Base-by-base conservation (phyloP, 2,113 vertebrate genomes). In the Protomyctophum bolini region DNA sequence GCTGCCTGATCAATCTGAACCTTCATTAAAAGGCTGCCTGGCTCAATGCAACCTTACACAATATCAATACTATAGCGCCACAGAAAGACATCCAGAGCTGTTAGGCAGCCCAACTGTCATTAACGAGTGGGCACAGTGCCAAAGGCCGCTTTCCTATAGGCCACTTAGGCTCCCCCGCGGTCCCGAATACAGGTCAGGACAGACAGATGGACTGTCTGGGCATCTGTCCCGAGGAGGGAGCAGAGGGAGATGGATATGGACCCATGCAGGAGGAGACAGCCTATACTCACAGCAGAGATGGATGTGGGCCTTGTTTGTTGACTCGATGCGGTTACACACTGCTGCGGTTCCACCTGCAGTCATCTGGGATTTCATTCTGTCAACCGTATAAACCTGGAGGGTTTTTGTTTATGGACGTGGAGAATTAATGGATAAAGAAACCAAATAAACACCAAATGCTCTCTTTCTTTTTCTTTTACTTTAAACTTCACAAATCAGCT, bases 11-110 rank as follows among this genome's bases (percentile, higher is more conserved):
- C 94, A 93, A 95, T 92, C 81, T 79, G 54, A 72, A 76, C 72
- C 84, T 73, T 94, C 91, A 90, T 95, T 92, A 93, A 94, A 88
- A 87, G 87, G 79, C 86, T 91, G 89, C 88, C 83, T 87, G 83
- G 79, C 72, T 67, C 68, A 75, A 79, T 88, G 86, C 48, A 89
- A 92, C 91, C 84, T 70, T 73, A 93, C 88, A 86, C 77, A 79
- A 87, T 88, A 91, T 94, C 94, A 89, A 87, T 93, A 91, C 57
- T 48, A 3, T 68, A 86, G 81, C 87, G 84, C 81, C 89, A 79
- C 84, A 90, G 83, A 82, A 75, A 87, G 91, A 77, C 69, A 82
- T 59, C 64, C 64, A 69, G 46, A 81, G 82, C 86, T 83, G 86
- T 86, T 87, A 82, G 87, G 81, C 75, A 83, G 84, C 83, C 83